Conservation (phyloP, 2,113 vertebrate genomes). For the Mixornis gularis region DNA sequence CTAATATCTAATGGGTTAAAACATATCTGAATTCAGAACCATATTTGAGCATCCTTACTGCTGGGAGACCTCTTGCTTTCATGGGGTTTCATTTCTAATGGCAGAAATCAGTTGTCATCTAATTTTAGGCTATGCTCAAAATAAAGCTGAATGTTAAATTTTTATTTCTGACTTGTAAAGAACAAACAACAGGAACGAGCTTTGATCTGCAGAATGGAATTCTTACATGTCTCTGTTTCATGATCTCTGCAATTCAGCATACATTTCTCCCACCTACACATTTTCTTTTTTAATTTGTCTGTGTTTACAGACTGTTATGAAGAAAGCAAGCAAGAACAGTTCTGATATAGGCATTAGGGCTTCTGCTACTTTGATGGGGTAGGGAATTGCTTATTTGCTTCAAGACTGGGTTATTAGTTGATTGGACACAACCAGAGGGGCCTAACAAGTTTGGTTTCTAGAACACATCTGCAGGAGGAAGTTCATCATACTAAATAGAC, state of each 20-base stretch:
- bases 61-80: background rate
- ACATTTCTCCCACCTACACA: background rate
- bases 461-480: background rate
- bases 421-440: background rate
- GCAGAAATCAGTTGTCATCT: background rate
- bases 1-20: background rate
- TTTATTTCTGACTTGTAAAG: background rate
- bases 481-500: background rate
- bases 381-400: background rate
- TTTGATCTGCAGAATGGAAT: background rate
- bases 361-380: background rate
- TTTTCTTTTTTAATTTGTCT: background rate
- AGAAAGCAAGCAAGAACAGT: background rate
- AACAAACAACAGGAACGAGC: fast-evolving
- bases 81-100: background rate
- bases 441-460: background rate
- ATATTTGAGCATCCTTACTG: background rate
- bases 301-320: background rate
- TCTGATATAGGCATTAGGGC: background rate
- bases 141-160: background rate
- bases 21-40: background rate
- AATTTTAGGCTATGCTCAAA: background rate
- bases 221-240: background rate
- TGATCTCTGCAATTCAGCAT: background rate
- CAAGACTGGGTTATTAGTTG: background rate